phyloP scores from a whole-genome alignment of 2,797 vertebrate species.

The Leuciscus waleckii region DNA sequence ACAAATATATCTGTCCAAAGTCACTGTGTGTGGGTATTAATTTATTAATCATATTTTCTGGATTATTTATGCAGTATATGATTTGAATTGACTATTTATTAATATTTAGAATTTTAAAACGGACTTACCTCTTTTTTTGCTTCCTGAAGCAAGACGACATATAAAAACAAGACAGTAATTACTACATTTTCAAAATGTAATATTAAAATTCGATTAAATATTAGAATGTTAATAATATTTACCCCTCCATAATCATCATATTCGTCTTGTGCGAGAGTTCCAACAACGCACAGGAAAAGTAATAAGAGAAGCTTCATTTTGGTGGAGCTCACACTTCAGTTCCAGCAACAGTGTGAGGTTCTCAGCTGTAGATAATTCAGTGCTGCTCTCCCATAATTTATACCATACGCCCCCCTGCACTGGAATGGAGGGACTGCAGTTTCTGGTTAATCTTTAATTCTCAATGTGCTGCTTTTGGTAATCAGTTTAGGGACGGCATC shows the following conservation, averaged over 20 bases:
- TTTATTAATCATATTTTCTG: neutral
- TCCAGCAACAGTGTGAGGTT: conserved; percentile 24
- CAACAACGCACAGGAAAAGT: conserved; percentile 73
- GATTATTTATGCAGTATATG: neutral
- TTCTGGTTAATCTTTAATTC: conserved; percentile 57
- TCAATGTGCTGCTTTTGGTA: neutral
- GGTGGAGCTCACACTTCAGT: conserved; percentile 40
- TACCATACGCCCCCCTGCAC: conserved; percentile 10
- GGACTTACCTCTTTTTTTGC: neutral
- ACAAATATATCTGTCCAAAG: neutral
- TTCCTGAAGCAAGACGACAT: neutral
- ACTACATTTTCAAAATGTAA: neutral
- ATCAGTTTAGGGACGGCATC: neutral
- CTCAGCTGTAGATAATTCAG: conserved; percentile 2
- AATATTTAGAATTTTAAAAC: neutral
- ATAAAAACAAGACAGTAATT: conserved; percentile 4
- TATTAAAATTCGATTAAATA: neutral
- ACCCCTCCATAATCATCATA: conserved; percentile 69
- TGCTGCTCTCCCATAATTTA: conserved; percentile 34
- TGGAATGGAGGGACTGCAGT: conserved; percentile 16
- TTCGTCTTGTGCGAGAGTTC: neutral
- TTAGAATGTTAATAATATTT: conserved; percentile 37
- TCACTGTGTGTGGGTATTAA: neutral
- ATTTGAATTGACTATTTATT: neutral
- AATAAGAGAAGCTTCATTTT: conserved; percentile 79